Conservation (phyloP, 2,113 vertebrate species). For the Oncorhynchus keta region DNA sequence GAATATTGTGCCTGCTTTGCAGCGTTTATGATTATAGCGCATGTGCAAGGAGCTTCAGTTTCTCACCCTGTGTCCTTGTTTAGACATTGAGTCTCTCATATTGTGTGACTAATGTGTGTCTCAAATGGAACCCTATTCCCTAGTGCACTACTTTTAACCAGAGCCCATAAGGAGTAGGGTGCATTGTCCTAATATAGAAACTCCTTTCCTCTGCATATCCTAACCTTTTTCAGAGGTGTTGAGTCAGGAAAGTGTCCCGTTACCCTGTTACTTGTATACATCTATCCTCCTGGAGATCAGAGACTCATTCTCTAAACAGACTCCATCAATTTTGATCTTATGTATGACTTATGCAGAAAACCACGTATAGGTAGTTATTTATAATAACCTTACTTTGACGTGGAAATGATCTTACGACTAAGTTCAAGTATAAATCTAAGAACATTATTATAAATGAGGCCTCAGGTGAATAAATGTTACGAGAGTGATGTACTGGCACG, state of each 20-base stretch:
- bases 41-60: too few relatives aligned
- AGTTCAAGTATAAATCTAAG: too few relatives aligned
- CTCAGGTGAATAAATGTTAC: neutral
- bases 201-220: conserved; percentile 37
- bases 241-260: conserved; percentile 43
- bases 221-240: conserved; percentile 31
- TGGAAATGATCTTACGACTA: too few relatives aligned
- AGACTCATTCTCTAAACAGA: neutral
- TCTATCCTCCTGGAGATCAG: neutral
- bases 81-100: neutral
- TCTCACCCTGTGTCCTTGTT: too few relatives aligned
- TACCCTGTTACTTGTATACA: conserved; percentile 26
- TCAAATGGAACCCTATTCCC: too few relatives aligned
- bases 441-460: too few relatives aligned
- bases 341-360: too few relatives aligned
- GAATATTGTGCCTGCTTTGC: too few relatives aligned
- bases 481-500: neutral
- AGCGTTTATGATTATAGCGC: too few relatives aligned
- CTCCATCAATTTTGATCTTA: neutral
- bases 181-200: conserved; percentile 43
- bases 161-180: neutral
- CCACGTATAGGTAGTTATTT: too few relatives aligned
- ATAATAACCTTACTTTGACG: too few relatives aligned
- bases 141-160: too few relatives aligned
- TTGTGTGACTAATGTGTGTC: neutral